Evolutionary conservation across 1,140 invertebrate genomes (phyloP).

Genomic region (Brachionus sp.): DNA sequence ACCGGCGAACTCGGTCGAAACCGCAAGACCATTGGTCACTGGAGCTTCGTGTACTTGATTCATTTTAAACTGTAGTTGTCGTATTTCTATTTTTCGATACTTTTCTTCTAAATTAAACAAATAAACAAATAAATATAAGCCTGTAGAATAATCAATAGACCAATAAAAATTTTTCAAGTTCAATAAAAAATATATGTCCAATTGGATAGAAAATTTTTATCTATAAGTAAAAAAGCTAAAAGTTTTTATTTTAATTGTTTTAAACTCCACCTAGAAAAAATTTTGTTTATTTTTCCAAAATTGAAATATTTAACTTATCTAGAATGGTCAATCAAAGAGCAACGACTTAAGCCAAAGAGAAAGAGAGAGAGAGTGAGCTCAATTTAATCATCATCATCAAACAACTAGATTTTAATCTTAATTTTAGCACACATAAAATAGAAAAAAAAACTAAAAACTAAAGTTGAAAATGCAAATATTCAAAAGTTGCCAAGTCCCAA

Average conservation of each 20-base stretch:
- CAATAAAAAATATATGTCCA: background rate
- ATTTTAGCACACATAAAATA: constrained; percentile 38
- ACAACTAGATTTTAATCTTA: background rate
- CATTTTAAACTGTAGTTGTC: background rate
- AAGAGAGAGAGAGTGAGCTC: background rate
- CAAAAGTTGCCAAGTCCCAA: background rate
- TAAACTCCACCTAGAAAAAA: background rate
- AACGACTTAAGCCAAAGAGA: background rate
- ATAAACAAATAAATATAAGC: background rate
- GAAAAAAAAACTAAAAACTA: background rate
- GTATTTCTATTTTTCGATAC: background rate
- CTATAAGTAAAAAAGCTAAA: background rate
- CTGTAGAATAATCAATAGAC: background rate
- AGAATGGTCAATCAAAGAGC: constrained; percentile 29
- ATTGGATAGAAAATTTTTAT: background rate
- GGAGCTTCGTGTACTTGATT: constrained; percentile 10
- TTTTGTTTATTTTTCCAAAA: constrained; percentile 28
- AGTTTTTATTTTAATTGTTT: background rate
- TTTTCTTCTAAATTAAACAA: constrained; percentile 22
- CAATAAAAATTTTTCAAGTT: background rate
- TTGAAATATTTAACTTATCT: background rate
- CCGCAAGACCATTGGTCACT: background rate
- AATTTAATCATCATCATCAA: constrained; percentile 7
- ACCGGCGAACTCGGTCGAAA: background rate
- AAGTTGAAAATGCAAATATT: background rate